These are phyloP conservation scores for Pantherophis alleghaniensis DNA, from an alignment of 2,797 vertebrate genomes.

Conservation along the genomic window DNA sequence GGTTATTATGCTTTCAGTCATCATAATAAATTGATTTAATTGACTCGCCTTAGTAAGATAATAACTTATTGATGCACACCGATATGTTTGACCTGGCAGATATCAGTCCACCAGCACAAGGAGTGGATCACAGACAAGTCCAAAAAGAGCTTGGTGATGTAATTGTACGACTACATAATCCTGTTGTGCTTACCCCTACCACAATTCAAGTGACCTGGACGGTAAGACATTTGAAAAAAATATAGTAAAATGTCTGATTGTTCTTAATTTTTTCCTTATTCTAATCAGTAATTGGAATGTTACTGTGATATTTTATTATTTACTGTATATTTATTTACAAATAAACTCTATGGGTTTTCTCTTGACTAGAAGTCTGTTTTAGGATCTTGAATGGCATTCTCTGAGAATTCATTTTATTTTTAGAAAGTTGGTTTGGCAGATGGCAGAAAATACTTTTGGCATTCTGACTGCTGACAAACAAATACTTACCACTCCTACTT, in stretches of 20 bases:
- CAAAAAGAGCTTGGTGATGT: slow-evolving; percentile 97
- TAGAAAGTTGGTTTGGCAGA: slow-evolving; percentile 27
- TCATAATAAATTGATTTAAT: slow-evolving; percentile 14
- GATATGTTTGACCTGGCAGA: slow-evolving; percentile 71
- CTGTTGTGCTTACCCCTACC: slow-evolving; percentile 90
- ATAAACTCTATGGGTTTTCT: slow-evolving; percentile 12
- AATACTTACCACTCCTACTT: neutral
- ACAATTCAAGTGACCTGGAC: slow-evolving; percentile 97
- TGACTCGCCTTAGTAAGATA: slow-evolving; percentile 30
- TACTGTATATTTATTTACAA: neutral
- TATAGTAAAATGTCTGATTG: neutral
- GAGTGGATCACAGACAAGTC: slow-evolving; percentile 96
- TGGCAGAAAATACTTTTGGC: slow-evolving; percentile 23
- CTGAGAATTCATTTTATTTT: slow-evolving; percentile 9
- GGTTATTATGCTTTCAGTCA: slow-evolving; percentile 1
- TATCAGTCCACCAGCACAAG: slow-evolving; percentile 96
- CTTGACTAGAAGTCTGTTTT: slow-evolving; percentile 37
- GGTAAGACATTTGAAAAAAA: slow-evolving; percentile 73
- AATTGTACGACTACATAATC: slow-evolving; percentile 91
- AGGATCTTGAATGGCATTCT: slow-evolving; percentile 14
- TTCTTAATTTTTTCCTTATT: neutral
- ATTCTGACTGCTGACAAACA: slow-evolving; percentile 19
- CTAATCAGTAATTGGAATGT: slow-evolving; percentile 26
- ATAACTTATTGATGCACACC: neutral
- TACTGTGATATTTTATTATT: slow-evolving; percentile 22